phyloP scores from a whole-genome alignment of 1,140 invertebrate species.

The Melitaea cinxia region DNA sequence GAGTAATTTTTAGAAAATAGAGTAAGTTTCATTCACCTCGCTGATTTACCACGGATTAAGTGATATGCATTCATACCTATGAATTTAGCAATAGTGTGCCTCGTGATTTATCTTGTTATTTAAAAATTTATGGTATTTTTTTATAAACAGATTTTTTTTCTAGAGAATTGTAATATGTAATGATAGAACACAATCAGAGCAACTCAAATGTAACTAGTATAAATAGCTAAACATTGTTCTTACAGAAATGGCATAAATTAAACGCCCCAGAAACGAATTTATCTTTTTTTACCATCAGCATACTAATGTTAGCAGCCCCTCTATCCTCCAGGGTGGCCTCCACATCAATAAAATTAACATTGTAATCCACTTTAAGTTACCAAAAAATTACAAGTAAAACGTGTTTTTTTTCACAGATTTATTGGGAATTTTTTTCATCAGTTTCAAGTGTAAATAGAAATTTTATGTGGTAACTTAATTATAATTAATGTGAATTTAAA shows the following conservation, averaged over 20 bases:
- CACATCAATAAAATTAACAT: slow-evolving; percentile 81
- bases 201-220: neutral
- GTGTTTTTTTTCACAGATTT: slow-evolving; percentile 45
- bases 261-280: slow-evolving; percentile 73
- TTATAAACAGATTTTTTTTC: too few relatives aligned
- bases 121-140: too few relatives aligned
- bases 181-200: neutral
- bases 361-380: slow-evolving; percentile 77
- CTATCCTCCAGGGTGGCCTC: slow-evolving; percentile 64
- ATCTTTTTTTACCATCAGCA: slow-evolving; percentile 77
- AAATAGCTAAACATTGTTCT: slow-evolving; percentile 34
- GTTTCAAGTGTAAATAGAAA: neutral
- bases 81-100: too few relatives aligned
- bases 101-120: too few relatives aligned
- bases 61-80: too few relatives aligned
- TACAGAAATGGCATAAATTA: slow-evolving; percentile 72
- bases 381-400: slow-evolving; percentile 70
- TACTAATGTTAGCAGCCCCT: slow-evolving; percentile 68
- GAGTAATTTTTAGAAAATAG: too few relatives aligned
- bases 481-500: too few relatives aligned
- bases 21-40: too few relatives aligned
- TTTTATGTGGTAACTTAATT: neutral
- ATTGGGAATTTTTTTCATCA: slow-evolving; percentile 1
- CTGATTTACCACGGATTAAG: too few relatives aligned
- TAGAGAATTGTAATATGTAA: too few relatives aligned